A percentile compares a stretch with the other conserved stretches of the same genome.
Conservation (phyloP, 2,888 invertebrate species). For the Dynastes maya region DNA sequence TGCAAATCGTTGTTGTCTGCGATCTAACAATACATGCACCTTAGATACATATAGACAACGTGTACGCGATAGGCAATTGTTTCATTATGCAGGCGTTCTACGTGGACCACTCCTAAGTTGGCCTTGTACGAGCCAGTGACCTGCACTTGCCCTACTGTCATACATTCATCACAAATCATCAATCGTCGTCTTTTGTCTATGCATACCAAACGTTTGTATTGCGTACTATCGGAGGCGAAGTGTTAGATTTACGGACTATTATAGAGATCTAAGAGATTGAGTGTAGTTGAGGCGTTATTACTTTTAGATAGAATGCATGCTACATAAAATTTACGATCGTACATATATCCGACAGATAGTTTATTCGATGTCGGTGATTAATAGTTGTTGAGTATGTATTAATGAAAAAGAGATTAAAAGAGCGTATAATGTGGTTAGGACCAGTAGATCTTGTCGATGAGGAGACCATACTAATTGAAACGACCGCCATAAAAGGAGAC, state of each 20-base stretch:
- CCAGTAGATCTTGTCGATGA: neutral
- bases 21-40: constrained; percentile 8
- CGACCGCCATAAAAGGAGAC: constrained; percentile 6
- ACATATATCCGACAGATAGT: neutral
- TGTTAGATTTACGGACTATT: neutral
- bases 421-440: constrained; percentile 12
- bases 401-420: constrained; percentile 22
- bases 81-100: constrained; percentile 60
- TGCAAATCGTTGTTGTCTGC: neutral
- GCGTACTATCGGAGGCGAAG: constrained; percentile 2
- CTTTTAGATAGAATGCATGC: neutral
- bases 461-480: constrained; percentile 10
- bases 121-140: constrained; percentile 60
- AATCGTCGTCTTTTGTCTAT: neutral
- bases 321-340: constrained; percentile 7
- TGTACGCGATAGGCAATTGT: constrained; percentile 53
- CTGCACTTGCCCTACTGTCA: constrained; percentile 61
- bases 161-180: constrained; percentile 69
- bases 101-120: constrained; percentile 58
- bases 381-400: constrained; percentile 6
- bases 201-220: constrained; percentile 18
- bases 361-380: constrained; percentile 24
- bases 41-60: constrained; percentile 40
- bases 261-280: neutral
- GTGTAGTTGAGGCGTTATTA: neutral